Conservation (phyloP, 2,888 invertebrate species). For the Drosophila mulleri region DNA sequence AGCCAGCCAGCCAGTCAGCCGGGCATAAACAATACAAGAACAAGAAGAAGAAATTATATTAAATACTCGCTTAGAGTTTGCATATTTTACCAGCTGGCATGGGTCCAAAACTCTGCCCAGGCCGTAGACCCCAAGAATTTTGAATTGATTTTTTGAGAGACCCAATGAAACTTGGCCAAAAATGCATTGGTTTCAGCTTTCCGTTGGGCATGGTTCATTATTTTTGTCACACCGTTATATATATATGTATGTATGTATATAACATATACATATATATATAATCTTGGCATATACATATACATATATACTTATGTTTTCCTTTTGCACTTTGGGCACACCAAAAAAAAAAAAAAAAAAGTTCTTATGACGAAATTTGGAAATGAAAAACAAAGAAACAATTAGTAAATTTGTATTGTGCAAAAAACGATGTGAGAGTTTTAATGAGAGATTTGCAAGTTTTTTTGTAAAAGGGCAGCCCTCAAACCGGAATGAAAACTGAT, state of each 20-base stretch:
- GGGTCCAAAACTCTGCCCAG: constrained; percentile 63
- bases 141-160: constrained; percentile 24
- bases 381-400: constrained; percentile 11
- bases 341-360: constrained; percentile 52
- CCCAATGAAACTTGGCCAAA: constrained; percentile 64
- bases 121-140: constrained; percentile 36
- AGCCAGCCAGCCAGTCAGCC: constrained; percentile 49
- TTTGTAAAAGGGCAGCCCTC: constrained; percentile 23
- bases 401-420: constrained; percentile 61
- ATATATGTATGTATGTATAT: neutral
- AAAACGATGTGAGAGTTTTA: constrained; percentile 38
- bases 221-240: constrained; percentile 7
- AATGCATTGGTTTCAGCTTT: constrained; percentile 70
- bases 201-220: constrained; percentile 36
- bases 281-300: constrained; percentile 8
- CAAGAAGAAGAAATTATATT: constrained; percentile 21
- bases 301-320: constrained; percentile 20
- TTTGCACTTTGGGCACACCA: constrained; percentile 53
- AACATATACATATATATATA: neutral
- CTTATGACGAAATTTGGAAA: constrained; percentile 66
- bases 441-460: constrained; percentile 58
- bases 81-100: constrained; percentile 58
- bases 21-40: constrained; percentile 21
- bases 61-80: constrained; percentile 43
- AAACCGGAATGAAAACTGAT: constrained; percentile 13